Evolutionary conservation across 2,888 invertebrate genomes (phyloP), one percentile per base, ranked within the genome.

Genomic region (Dasysyrphus tricinctus): DNA sequence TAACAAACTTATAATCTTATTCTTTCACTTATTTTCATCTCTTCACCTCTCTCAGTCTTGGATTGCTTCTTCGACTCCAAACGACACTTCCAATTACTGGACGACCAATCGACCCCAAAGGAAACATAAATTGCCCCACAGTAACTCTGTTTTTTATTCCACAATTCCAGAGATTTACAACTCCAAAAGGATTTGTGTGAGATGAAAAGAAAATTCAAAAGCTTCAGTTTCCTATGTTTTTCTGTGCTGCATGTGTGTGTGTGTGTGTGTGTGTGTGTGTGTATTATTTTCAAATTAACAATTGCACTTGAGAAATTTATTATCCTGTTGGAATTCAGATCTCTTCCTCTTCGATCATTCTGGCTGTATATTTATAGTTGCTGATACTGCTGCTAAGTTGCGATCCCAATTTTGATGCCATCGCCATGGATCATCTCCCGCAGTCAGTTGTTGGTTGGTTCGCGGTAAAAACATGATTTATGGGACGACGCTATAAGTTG

Each of bases 221-320:
- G 3, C 24, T 16, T 39, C 29, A 11, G 29, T 34, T 16, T 9
- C 2, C 5, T 37, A 3, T 24, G 3, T 24, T 2, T 19, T 42
- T 54, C 9, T 56, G 42, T 47, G 11, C 32, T 34, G 16, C 32
- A 65, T 65, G 39, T 16, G 5, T 37, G 19, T 59, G 9, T 61
- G 0, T 61, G 12, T 39, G 0, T 39, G 24, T 59, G 1, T 19
- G 0, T 59, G 6, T 24, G 8, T 42, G n/a, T 74, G 67, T 73
- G 69, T 79, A 75, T 82, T 82, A 78, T 86, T 82, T 82, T 78
- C 75, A 78, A 86, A 82, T 75, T 75, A 86, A 82, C 86, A 86
- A 86, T 82, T 79, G 86, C 82, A 49, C 74, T 82, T 79, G 78
- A 54, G 65, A 82, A 78, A 86, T 86, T 78, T 86, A 86, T 79